Conservation (phyloP, 2,888 invertebrate genomes). For the Lycia hirtaria region DNA sequence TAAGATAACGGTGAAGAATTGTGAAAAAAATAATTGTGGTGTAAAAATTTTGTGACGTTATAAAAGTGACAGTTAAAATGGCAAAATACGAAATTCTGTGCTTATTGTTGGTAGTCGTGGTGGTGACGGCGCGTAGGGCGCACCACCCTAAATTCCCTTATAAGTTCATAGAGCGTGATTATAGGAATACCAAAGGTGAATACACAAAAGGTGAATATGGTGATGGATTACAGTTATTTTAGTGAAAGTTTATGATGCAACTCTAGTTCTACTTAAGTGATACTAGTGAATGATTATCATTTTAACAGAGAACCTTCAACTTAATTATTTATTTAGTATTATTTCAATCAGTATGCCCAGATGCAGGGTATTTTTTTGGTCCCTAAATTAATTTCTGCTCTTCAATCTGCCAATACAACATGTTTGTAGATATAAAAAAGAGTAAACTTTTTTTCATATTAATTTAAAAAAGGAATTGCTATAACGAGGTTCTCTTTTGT, state of each 20-base stretch:
- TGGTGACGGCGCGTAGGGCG: constrained; percentile 56
- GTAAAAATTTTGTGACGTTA: not conserved
- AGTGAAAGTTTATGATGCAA: constrained; percentile 35
- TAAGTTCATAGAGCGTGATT: constrained; percentile 48
- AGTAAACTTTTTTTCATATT: too few relatives aligned
- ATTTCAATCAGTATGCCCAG: not conserved
- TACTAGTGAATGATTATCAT: not conserved
- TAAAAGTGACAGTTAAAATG: constrained; percentile 51
- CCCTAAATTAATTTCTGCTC: not conserved
- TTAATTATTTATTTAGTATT: not conserved
- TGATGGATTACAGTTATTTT: constrained; percentile 17
- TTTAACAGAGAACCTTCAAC: not conserved
- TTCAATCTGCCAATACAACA: not conserved
- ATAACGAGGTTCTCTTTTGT: constrained; percentile 41
- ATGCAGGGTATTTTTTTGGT: not conserved
- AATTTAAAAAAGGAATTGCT: too few relatives aligned
- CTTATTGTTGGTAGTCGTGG: constrained; percentile 62
- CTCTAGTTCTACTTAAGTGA: constrained; percentile 22
- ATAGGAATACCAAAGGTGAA: constrained; percentile 51
- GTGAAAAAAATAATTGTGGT: constrained; percentile 3
- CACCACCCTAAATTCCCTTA: constrained; percentile 70
- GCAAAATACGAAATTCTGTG: constrained; percentile 61
- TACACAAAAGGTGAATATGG: constrained; percentile 63
- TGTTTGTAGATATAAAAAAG: too few relatives aligned
- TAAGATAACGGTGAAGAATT: constrained; percentile 14